A percentile compares a stretch with the other conserved stretches of the same genome.
These are phyloP conservation scores for Brachypodius melanocephalos DNA, from an alignment of 2,113 vertebrate species.

Conservation along the genomic window DNA sequence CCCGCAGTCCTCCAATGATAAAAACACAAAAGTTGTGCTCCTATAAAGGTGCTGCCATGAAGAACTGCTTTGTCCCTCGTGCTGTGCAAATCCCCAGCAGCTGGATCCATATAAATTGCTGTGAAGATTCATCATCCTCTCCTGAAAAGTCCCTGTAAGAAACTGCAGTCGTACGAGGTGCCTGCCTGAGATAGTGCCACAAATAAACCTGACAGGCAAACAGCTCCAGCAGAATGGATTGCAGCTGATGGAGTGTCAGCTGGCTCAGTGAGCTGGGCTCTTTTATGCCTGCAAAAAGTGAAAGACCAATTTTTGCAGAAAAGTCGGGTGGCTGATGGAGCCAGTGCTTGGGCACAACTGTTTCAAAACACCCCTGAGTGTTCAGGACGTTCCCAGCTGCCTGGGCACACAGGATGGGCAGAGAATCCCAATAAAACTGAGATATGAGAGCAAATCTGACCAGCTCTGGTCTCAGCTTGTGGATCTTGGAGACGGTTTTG, in stretches of 20 bases:
- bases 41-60: background rate
- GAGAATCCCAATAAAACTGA: background rate
- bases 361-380: background rate
- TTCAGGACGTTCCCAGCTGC: background rate
- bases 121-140: background rate
- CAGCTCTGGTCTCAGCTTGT: background rate
- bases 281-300: background rate
- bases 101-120: background rate
- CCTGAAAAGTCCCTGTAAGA: background rate
- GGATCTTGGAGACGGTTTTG: background rate
- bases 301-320: background rate
- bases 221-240: background rate
- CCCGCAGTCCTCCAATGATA: background rate
- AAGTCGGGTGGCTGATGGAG: background rate
- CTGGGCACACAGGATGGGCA: background rate
- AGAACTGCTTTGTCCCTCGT: background rate
- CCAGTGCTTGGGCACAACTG: background rate
- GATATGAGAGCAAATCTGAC: background rate
- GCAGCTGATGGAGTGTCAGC: background rate
- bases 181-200: conserved; percentile 12
- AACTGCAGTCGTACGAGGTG: background rate
- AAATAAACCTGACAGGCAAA: conserved; percentile 38
- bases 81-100: background rate
- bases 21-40: background rate
- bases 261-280: background rate